Evolutionary conservation across 2,888 invertebrate genomes (phyloP).

Genomic region (Entomobrya multifasciata): DNA sequence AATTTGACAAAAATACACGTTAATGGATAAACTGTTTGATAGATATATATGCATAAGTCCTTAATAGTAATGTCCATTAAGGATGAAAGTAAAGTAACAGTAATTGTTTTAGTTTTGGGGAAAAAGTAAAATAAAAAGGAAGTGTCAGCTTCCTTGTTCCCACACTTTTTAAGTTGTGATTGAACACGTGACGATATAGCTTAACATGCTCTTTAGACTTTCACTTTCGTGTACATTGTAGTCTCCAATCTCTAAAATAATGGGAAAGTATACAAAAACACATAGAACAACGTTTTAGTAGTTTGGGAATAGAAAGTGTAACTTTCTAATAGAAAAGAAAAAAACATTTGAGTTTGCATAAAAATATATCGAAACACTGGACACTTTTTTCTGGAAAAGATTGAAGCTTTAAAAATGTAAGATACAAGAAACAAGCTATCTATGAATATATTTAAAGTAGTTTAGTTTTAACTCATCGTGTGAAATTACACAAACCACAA

Average conservation of each 20-base stretch:
- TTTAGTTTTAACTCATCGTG: background rate
- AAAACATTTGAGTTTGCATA: background rate
- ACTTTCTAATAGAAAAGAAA: background rate
- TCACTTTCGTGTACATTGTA: too few relatives aligned
- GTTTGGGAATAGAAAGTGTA: background rate
- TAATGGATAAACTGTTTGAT: slow-evolving; percentile 11
- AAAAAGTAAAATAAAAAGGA: background rate
- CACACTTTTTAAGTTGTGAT: background rate
- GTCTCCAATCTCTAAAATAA: too few relatives aligned
- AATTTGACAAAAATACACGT: background rate
- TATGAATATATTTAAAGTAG: too few relatives aligned
- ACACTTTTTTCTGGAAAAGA: background rate
- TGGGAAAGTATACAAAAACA: background rate
- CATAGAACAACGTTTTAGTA: background rate
- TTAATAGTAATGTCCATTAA: background rate
- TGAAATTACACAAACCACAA: slow-evolving; percentile 9
- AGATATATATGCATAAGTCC: background rate
- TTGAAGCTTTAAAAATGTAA: slow-evolving; percentile 10
- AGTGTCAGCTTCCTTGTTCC: too few relatives aligned
- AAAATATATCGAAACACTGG: background rate
- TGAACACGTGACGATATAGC: slow-evolving; percentile 20
- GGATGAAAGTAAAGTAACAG: background rate
- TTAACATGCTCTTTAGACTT: too few relatives aligned
- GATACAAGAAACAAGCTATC: slow-evolving; percentile 5
- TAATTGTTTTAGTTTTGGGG: slow-evolving; percentile 34